These are phyloP conservation scores for Eunapius fragilis DNA, from an alignment of 37 sponge, comb jelly and placozoan species.

Conservation along the genomic window DNA sequence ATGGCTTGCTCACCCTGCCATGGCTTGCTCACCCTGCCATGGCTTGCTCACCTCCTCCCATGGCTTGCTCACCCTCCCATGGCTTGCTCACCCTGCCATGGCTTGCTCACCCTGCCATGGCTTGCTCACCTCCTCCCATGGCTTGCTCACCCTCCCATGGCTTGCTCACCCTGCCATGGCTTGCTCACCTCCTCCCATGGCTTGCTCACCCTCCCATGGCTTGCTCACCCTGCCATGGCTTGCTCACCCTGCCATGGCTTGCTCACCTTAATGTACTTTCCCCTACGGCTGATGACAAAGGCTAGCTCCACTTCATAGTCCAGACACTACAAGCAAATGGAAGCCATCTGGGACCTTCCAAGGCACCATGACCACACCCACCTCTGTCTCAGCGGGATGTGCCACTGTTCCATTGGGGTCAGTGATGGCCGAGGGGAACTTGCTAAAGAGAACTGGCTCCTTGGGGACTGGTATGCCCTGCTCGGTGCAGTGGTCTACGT, in stretches of 20 bases:
- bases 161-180: too few relatives aligned
- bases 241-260: too few relatives aligned
- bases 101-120: slow-evolving; percentile 15
- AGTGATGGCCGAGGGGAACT: slow-evolving; percentile 82
- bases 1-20: not conserved
- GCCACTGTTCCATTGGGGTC: slow-evolving; percentile 77
- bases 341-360: not conserved
- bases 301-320: slow-evolving; percentile 95
- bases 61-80: slow-evolving; percentile 52
- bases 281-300: slow-evolving; percentile 79
- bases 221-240: too few relatives aligned
- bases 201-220: too few relatives aligned
- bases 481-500: slow-evolving; percentile 87
- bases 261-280: slow-evolving; percentile 71
- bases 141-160: not conserved
- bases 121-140: not conserved
- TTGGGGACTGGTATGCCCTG: slow-evolving; percentile 84
- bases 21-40: not conserved
- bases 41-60: not conserved
- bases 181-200: too few relatives aligned
- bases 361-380: not conserved
- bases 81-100: not conserved
- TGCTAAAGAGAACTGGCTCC: slow-evolving; percentile 90
- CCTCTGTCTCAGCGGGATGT: slow-evolving; percentile 57
- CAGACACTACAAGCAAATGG: slow-evolving; percentile 21